Conservation (phyloP, 2,888 invertebrate species). For the Limnephilus rhombicus region DNA sequence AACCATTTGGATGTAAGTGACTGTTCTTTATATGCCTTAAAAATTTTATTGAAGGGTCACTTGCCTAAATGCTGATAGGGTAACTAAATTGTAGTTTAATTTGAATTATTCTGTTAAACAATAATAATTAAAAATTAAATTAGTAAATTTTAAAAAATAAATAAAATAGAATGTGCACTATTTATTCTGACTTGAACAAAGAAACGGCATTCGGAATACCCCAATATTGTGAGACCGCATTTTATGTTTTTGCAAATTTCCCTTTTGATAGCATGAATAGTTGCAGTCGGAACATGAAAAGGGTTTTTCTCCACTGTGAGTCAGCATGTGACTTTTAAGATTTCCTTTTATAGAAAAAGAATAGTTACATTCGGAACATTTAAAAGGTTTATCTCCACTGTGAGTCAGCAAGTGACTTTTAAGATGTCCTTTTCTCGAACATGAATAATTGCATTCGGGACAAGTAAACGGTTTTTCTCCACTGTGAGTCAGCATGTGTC, state of each 20-base stretch:
- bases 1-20: too few species aligned
- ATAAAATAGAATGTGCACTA: too few species aligned
- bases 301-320: neutral
- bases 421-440: neutral
- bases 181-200: too few species aligned
- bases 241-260: neutral
- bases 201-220: too few species aligned
- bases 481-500: slow-evolving; percentile 16
- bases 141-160: too few species aligned
- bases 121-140: too few species aligned
- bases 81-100: too few species aligned
- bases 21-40: too few species aligned
- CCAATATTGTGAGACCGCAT: too few species aligned
- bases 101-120: too few species aligned
- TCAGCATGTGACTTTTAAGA: neutral
- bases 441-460: neutral
- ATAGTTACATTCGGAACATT: neutral
- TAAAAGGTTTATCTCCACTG: neutral
- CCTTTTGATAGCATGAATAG: neutral
- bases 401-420: neutral
- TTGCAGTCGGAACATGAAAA: neutral
- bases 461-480: neutral
- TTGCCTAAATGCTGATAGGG: too few species aligned
- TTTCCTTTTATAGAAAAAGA: neutral
- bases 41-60: too few species aligned